phyloP scores from a whole-genome alignment of 2,888 invertebrate genomes.

The Auanema sp. region DNA sequence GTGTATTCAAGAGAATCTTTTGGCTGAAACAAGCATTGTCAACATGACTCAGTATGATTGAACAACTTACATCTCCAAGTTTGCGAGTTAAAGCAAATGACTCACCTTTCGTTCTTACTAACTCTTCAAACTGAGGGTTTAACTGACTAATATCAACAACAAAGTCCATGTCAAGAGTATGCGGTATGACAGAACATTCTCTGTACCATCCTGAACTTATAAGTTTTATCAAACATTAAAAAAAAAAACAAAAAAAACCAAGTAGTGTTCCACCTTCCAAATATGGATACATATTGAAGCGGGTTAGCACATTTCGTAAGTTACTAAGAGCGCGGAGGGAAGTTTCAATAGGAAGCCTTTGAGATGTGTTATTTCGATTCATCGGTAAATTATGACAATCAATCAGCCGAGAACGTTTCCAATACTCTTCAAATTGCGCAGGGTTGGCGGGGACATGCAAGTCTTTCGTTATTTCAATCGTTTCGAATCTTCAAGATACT shows the following conservation, averaged over 20 bases:
- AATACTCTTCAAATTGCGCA: constrained; percentile 5
- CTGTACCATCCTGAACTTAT: constrained; percentile 29
- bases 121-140: constrained; percentile 17
- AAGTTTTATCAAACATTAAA: no score
- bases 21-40: constrained; percentile 20
- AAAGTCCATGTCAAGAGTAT: constrained; percentile 28
- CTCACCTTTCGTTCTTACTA: neutral
- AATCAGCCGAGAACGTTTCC: constrained; percentile 13
- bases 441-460: constrained; percentile 3
- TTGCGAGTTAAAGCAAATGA: constrained; percentile 19
- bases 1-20: constrained; percentile 30
- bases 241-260: constrained; percentile 1
- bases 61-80: constrained; percentile 19
- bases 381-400: constrained; percentile 11
- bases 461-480: no score
- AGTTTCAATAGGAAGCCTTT: neutral
- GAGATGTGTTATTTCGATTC: constrained; percentile 2
- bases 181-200: constrained; percentile 29
- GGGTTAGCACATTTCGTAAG: constrained; percentile 17
- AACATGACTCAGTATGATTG: neutral
- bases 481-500: no score
- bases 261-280: constrained; percentile 26
- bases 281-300: constrained; percentile 23
- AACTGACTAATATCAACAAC: constrained; percentile 23
- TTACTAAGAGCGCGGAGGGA: constrained; percentile 15